Percentiles rank a stretch among this genome's conserved stretches.
Conservation (phyloP, 2,113 vertebrate species). For the Oncorhynchus tshawytscha region DNA sequence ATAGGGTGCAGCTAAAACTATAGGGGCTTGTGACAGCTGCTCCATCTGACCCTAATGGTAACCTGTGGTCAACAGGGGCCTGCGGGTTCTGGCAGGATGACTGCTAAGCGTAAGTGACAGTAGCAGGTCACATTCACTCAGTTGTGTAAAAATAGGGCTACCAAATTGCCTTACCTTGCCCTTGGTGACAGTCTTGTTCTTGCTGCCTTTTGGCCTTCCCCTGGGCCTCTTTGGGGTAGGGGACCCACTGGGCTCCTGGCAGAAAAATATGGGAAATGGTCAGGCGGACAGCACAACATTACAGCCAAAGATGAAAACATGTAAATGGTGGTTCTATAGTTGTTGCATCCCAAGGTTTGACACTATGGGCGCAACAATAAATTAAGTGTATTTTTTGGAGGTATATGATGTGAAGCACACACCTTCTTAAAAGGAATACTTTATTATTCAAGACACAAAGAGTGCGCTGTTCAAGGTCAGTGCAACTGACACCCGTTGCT, state of each 20-base stretch:
- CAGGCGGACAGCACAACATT: not conserved
- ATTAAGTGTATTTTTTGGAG: too few species aligned
- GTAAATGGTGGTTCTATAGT: not conserved
- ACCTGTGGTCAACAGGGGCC: not conserved
- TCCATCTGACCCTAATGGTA: not conserved
- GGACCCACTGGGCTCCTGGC: conserved; percentile 88
- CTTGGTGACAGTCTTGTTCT: conserved; percentile 85
- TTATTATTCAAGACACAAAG: conserved; percentile 28
- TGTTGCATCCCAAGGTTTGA: not conserved
- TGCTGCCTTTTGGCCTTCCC: conserved; percentile 94
- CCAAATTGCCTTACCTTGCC: conserved; percentile 79
- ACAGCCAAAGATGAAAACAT: conserved; percentile 4
- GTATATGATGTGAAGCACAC: conserved; percentile 1
- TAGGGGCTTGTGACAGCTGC: not conserved
- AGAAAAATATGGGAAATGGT: conserved; percentile 32
- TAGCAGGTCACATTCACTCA: not conserved
- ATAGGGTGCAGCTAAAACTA: not conserved
- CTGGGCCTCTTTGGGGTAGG: conserved; percentile 91
- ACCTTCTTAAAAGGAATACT: conserved; percentile 18
- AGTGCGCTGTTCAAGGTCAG: conserved; percentile 44
- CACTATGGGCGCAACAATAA: not conserved
- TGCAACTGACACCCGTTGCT: conserved; percentile 38
- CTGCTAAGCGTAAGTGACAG: not conserved
- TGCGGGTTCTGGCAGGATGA: not conserved
- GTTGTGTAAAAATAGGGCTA: not conserved